phyloP scores from a whole-genome alignment of 2,888 invertebrate species.

The Lasioglossum vierecki region DNA sequence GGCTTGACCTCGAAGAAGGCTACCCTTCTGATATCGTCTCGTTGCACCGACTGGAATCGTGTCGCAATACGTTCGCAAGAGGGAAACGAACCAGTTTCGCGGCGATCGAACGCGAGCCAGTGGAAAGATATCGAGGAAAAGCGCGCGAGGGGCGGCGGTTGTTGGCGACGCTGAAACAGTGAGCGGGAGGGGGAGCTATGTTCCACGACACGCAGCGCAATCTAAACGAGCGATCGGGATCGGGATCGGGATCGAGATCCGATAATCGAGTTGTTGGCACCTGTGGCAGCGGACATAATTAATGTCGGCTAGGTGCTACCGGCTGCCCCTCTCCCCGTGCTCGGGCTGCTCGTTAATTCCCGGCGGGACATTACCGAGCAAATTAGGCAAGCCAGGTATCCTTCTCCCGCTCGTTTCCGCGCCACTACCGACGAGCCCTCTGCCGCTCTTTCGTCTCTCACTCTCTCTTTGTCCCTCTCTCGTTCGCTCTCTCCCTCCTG shows the following conservation, averaged over 20 bases:
- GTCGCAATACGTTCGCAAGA: background rate
- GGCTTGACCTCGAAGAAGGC: too few relatives aligned
- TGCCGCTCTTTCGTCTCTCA: background rate
- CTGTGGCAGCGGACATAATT: conserved; percentile 81
- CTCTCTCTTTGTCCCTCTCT: background rate
- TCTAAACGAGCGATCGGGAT: conserved; percentile 77
- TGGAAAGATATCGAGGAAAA: conserved; percentile 7
- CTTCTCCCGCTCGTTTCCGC: conserved; percentile 45
- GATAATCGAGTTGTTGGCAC: conserved; percentile 83
- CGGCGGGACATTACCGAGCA: conserved; percentile 66
- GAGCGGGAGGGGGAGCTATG: conserved; percentile 13
- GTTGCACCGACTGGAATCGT: background rate
- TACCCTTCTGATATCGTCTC: too few relatives aligned
- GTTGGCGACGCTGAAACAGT: background rate
- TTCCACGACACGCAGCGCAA: conserved; percentile 56
- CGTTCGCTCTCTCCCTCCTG: background rate
- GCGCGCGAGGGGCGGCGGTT: background rate
- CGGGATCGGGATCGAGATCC: conserved; percentile 78
- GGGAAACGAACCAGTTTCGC: background rate
- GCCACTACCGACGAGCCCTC: conserved; percentile 1
- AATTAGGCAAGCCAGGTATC: conserved; percentile 64
- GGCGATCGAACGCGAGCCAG: background rate
- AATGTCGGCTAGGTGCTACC: conserved; percentile 73
- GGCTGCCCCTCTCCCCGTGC: conserved; percentile 16
- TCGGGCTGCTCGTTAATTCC: conserved; percentile 66